Evolutionary conservation across 2,888 invertebrate genomes (phyloP).

Genomic region (Drosophila limbata): DNA sequence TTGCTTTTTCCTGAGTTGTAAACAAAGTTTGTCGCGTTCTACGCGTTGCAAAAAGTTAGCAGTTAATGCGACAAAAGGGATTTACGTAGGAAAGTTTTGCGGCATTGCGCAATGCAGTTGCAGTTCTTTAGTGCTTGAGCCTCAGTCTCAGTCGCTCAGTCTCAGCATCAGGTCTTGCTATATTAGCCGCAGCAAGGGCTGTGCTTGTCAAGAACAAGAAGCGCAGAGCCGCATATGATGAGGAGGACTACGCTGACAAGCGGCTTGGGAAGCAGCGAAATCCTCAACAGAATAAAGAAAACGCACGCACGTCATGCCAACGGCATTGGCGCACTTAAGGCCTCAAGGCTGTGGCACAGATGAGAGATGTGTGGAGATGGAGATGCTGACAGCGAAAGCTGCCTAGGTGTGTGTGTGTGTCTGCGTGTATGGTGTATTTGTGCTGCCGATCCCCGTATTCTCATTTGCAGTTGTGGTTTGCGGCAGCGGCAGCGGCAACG

Average conservation of each 20-base stretch:
- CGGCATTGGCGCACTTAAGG: conserved; percentile 74
- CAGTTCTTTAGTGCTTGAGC: conserved; percentile 26
- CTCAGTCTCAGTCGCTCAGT: conserved; percentile 26
- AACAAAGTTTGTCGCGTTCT: conserved; percentile 76
- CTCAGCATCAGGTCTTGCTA: conserved; percentile 32
- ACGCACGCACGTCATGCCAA: conserved; percentile 76
- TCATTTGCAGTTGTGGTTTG: conserved; percentile 65
- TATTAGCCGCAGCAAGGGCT: conserved; percentile 58
- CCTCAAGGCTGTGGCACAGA: conserved; percentile 61
- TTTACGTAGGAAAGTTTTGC: conserved; percentile 76
- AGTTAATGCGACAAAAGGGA: conserved; percentile 80
- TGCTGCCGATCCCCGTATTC: conserved; percentile 32
- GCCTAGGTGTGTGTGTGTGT: conserved; percentile 10
- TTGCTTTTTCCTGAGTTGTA: conserved; percentile 65
- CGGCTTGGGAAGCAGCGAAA: conserved; percentile 33
- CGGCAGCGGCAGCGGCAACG: conserved; percentile 57
- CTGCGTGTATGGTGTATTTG: conserved; percentile 21
- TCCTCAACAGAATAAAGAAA: conserved; percentile 73
- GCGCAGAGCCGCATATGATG: conserved; percentile 44
- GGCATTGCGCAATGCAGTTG: conserved; percentile 71
- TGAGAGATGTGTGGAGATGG: conserved; percentile 34
- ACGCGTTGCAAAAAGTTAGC: conserved; percentile 69
- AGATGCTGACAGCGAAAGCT: conserved; percentile 9
- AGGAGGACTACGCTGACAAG: conserved; percentile 45
- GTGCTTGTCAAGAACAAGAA: conserved; percentile 15